Evolutionary conservation across 2,888 invertebrate species (phyloP).

Genomic region (Idaea dimidiata): DNA sequence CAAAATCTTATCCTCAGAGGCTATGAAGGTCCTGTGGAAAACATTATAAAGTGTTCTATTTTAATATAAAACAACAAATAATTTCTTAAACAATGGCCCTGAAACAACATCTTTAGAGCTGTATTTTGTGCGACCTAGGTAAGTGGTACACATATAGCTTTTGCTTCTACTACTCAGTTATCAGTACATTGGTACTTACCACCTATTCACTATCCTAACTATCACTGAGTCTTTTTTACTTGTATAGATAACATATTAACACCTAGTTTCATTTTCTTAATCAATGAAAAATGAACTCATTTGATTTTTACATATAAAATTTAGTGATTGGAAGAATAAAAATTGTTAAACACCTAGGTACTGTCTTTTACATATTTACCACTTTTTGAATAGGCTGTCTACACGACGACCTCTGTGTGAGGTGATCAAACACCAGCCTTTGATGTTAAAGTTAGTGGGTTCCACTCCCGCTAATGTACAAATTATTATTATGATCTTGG

Average conservation of each 20-base stretch:
- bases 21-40: neutral
- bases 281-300: neutral
- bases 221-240: neutral
- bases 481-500: no score
- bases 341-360: neutral
- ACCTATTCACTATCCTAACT: constrained; percentile 1
- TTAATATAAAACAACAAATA: neutral
- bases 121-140: neutral
- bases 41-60: neutral
- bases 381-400: neutral
- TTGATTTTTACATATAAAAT: neutral
- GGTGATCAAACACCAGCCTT: no score
- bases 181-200: neutral
- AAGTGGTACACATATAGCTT: neutral
- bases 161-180: neutral
- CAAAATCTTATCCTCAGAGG: neutral
- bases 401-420: no score
- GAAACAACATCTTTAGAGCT: neutral
- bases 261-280: neutral
- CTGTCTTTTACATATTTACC: neutral
- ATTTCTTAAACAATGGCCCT: neutral
- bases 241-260: neutral
- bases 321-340: neutral
- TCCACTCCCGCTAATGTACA: no score
- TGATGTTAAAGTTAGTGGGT: no score